Conservation (phyloP, 2,888 invertebrate species). For the Branchipolynoe longqiensis region DNA sequence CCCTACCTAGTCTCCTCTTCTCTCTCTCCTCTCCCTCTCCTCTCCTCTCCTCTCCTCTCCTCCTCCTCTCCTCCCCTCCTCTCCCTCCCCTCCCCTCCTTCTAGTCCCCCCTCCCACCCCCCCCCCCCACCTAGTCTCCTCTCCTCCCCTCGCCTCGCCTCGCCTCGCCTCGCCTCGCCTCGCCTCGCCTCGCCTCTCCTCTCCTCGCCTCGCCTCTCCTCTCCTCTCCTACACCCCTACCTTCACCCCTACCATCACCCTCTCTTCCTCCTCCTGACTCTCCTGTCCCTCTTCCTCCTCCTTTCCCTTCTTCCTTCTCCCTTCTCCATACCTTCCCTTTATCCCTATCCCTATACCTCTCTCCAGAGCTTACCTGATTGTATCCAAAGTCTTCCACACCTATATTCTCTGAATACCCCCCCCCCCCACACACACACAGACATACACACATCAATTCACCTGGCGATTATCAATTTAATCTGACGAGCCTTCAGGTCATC, state of each 20-base stretch:
- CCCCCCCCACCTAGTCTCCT: neutral
- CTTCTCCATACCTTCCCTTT: no score
- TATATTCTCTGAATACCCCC: no score
- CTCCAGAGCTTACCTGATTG: no score
- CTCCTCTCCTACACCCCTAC: neutral
- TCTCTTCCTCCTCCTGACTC: neutral
- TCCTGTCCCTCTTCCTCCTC: neutral
- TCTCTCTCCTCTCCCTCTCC: neutral
- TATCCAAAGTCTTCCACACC: no score
- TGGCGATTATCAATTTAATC: no score
- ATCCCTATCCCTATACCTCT: no score
- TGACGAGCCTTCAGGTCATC: no score
- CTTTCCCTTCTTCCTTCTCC: neutral
- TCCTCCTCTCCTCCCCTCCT: neutral
- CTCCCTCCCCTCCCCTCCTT: neutral
- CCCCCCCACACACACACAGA: no score
- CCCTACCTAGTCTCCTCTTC: neutral
- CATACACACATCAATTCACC: no score
- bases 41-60: neutral
- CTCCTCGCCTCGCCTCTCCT: no score
- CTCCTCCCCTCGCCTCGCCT: neutral
- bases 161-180: no score
- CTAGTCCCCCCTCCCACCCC: neutral
- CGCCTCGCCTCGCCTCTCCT: no score
- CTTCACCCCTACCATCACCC: neutral